A percentile compares a stretch with the other conserved stretches of the same genome.
These are phyloP conservation scores for Aphelinus certus DNA, from an alignment of 1,140 invertebrate genomes.

Conservation along the genomic window DNA sequence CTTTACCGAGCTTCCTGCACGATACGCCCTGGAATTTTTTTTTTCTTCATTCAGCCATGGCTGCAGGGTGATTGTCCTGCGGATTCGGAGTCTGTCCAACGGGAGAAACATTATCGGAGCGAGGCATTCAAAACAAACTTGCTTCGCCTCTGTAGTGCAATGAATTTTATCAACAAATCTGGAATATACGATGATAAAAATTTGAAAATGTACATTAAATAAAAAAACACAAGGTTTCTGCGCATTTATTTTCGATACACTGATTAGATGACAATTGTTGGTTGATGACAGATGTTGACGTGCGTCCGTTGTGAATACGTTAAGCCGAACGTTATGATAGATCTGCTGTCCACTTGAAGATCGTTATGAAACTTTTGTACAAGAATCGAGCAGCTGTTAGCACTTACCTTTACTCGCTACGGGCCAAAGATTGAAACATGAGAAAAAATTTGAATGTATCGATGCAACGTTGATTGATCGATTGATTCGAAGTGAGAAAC, in stretches of 20 bases:
- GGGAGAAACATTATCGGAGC: background rate
- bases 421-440: background rate
- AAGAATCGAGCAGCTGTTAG: constrained; percentile 1
- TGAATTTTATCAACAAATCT: background rate
- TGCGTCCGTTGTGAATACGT: too few relatives aligned
- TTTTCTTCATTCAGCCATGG: background rate
- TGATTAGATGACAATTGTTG: background rate
- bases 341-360: background rate
- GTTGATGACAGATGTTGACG: too few relatives aligned
- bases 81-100: background rate
- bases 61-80: constrained; percentile 14
- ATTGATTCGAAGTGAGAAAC: background rate
- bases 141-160: background rate
- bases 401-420: background rate
- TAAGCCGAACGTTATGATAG: too few relatives aligned
- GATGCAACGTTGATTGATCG: background rate
- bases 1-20: constrained; percentile 14
- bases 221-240: background rate
- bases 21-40: background rate
- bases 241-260: background rate
- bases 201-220: background rate
- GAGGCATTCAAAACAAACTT: constrained; percentile 9
- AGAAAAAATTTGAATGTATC: background rate
- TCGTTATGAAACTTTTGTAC: background rate
- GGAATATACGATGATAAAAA: background rate